Evolutionary conservation across 2,113 vertebrate genomes (phyloP), one percentile per base, ranked within the genome.

Genomic region (Puffinus mauretanicus): DNA sequence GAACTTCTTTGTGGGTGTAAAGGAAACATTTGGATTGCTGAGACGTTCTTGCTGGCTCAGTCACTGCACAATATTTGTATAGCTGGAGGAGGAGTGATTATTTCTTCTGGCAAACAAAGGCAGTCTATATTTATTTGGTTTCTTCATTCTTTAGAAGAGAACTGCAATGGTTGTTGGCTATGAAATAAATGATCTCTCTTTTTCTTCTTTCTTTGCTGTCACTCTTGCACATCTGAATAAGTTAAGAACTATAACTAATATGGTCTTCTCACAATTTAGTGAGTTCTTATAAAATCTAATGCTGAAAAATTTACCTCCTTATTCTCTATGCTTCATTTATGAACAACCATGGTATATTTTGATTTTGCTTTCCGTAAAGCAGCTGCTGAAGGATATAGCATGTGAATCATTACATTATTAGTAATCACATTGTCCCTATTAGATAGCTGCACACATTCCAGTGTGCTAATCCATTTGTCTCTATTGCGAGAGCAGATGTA

Each of bases 101-200:
- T 90, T 96, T 95, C 24, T 88, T 73, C 71, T 87, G 44, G 17
- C 15, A 90, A 84, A 92, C 36, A 90, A 91, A 94, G 70, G 25
- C 60, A 69, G 26, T 73, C 36, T 46, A 15, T 64, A 65, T 81
- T 93, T 93, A 83, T 78, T 87, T 94, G 32, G 19, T 85, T 90
- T 66, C 42, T 60, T 94, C 71, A 51, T 93, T 75, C 60, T 88
- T 92, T 81, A 85, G 58, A 95, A 88, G 27, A 88, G 72, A 77
- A 88, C 30, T 75, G 4, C 19, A 82, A 46, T 25, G 34, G 16
- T 64, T 93, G 11, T 80, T 81, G 21, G 34, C 27, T 79, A 94
- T 67, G 86, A 90, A 93, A 89, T 24, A 61, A 80, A 94, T 66
- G 26, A 67, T 25, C 13, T 93, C 47, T 71, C 52, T 80, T 54